Evolutionary conservation across 92 coral and sea anemone genomes (phyloP).

Genomic region (Bergia sp.): DNA sequence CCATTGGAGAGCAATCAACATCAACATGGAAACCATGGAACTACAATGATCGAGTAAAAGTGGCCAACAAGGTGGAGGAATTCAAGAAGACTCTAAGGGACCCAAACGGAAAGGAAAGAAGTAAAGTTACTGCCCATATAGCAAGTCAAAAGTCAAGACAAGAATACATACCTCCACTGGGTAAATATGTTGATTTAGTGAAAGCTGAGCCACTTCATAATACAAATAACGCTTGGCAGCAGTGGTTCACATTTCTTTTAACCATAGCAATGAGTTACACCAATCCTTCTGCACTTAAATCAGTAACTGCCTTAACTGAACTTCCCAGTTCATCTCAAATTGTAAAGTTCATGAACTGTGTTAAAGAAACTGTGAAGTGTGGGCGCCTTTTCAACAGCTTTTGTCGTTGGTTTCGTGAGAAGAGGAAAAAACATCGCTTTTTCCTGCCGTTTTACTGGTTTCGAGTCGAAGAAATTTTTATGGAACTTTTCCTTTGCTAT

Average conservation of each 20-base stretch:
- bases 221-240: constrained; percentile 3
- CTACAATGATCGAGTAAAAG: constrained; percentile 37
- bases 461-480: no score
- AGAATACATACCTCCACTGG: neutral
- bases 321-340: constrained; percentile 33
- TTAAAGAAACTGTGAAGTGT: constrained; percentile 18
- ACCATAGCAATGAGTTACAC: constrained; percentile 24
- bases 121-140: constrained; percentile 24
- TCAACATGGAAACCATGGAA: constrained; percentile 63
- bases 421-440: no score
- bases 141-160: neutral
- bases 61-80: constrained; percentile 29
- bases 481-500: no score
- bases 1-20: constrained; percentile 29
- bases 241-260: neutral
- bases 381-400: no score
- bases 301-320: constrained; percentile 5
- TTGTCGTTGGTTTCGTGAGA: no score
- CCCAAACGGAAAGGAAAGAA: constrained; percentile 19
- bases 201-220: constrained; percentile 15
- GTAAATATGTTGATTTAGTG: neutral
- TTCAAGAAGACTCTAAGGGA: constrained; percentile 19
- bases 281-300: neutral
- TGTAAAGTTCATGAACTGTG: constrained; percentile 15
- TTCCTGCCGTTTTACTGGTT: no score